These are phyloP conservation scores for Platichthys flesus DNA, from an alignment of 2,113 vertebrate genomes.

Conservation along the genomic window DNA sequence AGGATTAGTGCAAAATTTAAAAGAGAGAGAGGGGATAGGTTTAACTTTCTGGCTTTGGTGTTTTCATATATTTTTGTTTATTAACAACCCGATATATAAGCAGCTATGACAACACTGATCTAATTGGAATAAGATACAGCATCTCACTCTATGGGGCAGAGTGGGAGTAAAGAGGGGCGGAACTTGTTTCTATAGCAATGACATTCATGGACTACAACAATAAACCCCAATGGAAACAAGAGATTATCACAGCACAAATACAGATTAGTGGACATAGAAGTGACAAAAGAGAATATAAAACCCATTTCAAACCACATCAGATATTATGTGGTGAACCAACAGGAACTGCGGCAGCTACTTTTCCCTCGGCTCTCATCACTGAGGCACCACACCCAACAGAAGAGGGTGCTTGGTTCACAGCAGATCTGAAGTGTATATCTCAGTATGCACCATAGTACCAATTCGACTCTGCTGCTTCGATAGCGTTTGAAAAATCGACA, in stretches of 20 bases:
- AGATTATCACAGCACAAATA: conserved; percentile 75
- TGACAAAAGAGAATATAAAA: conserved; percentile 77
- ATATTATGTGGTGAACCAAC: conserved; percentile 30
- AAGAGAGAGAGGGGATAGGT: not conserved
- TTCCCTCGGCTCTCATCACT: not conserved
- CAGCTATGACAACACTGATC: conserved; percentile 1
- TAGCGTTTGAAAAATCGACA: not conserved
- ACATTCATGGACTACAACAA: conserved; percentile 65
- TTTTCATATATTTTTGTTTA: not conserved
- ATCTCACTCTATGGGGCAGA: conserved; percentile 4
- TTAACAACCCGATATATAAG: conserved; percentile 11
- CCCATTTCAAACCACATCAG: conserved; percentile 50
- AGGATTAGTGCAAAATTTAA: not conserved
- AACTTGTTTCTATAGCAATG: conserved; percentile 48
- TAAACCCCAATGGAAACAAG: conserved; percentile 75
- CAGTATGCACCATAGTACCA: too few relatives aligned
- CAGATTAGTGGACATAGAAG: conserved; percentile 64
- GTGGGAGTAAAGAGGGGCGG: not conserved
- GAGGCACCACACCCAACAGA: conserved; percentile 1
- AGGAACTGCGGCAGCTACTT: conserved; percentile 2
- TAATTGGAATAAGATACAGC: conserved; percentile 2
- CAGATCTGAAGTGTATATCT: not conserved
- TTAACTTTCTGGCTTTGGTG: not conserved
- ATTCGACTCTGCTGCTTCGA: too few relatives aligned
- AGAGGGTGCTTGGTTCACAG: not conserved